Base-by-base conservation (phyloP, 2,113 vertebrate species). In the Myiopsitta monachus region DNA sequence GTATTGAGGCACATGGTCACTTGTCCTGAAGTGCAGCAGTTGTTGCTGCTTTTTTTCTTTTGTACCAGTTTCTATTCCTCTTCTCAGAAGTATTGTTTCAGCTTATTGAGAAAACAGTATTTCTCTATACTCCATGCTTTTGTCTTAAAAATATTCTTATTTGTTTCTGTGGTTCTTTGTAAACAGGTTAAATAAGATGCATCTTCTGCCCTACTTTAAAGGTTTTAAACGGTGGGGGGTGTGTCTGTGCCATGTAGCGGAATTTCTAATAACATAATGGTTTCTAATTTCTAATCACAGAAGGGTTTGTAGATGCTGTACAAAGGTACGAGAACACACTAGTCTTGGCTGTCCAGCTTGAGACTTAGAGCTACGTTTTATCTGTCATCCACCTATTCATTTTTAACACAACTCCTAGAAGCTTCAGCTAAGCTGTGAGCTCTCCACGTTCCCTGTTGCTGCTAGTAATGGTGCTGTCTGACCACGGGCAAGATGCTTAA, bases 1-100 rank as follows among this genome's bases (percentile, higher is more conserved):
- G 8, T 0, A 1, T 66, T 13, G 8, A 9, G 18, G 44, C 44
- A 62, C 3, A 2, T 30, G 30, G 18, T 66, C 27, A 26, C 6
- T 47, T 24, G 77, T 52, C 64, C 63, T 3, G 4, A 76, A 88
- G 66, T 43, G 38, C n/a, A 67, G 24, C 24, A 46, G 11, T n/a
- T 23, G 59, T 64, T 46, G 4, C 33, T n/a, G n/a, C 91, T 79
- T 72, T 4, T 22, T 38, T 72, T 5, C 31, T 38, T n/a, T 72
- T 6, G 17, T 47, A 16, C 19, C 23, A 47, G 2, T 16, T 74
- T 84, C 15, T 54, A 13, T 27, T 64, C 6, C 4, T 68, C 6
- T 5, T 49, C 10, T 43, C 14, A 39, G 10, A 67, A 49, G 11
- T 66, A 24, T 41, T 87, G 26, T 10, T 81, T 85, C 22, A 72